Evolutionary conservation across 2,797 vertebrate species (phyloP), one percentile per base, ranked within the genome.

Genomic region (Tolypeutes matacus): DNA sequence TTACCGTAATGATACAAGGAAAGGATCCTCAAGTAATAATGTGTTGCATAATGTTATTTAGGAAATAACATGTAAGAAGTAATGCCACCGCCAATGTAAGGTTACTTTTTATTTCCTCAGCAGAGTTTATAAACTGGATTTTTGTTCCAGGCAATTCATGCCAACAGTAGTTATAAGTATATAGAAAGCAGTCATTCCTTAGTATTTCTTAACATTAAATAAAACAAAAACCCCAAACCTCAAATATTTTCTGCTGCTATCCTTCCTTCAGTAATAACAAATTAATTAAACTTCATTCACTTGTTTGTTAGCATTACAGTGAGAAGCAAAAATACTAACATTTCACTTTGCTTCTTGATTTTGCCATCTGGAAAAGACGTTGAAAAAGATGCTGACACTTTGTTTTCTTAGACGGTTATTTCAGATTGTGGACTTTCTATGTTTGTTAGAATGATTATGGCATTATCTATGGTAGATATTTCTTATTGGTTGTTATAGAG

Each of bases 81-180:
- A 80, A 89, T 84, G 42, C 29, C 64, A 70, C 53, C 46, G 69
- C 42, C 65, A 36, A 77, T 89, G 89, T 96, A 92, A 88, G 77
- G 75, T 82, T 80, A 80, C n/a, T 82, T 95, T 94, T 76, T 86
- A 84, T 95, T 97, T 96, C 53, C 56, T 86, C 73, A 64, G 80
- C n/a, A 93, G 58, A 90, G 72, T 97, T 96, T 96, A 87, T 77
- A 97, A 95, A 96, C 78, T 89, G 31, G n/a, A 51, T 81, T 97
- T 94, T 91, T 86, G 31, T 97, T 93, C 89, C 67, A 89, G 91
- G 95, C 95, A 95, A 89, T 94, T 93, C 23, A 65, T 31, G 65
- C 15, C 21, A 67, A 64, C 51, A 39, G 31, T 83, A 84, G 70
- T 93, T 88, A 0, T 78, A 94, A 83, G 39, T 23, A 53, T 39